phyloP scores from a whole-genome alignment of 2,888 invertebrate species.

The Yponomeuta sedellus region DNA sequence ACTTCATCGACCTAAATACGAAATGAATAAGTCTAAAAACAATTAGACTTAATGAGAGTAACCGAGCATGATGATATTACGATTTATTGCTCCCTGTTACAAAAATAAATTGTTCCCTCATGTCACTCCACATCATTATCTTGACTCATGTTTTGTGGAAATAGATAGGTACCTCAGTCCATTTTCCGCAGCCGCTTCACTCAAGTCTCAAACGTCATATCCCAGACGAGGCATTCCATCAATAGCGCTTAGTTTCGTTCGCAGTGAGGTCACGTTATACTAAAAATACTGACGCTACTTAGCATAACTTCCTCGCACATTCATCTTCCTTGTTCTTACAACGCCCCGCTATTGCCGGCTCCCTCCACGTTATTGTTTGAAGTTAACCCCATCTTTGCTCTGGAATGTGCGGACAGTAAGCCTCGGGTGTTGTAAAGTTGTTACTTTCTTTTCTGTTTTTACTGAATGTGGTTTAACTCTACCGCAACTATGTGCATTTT shows the following conservation, averaged over 20 bases:
- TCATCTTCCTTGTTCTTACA: not conserved
- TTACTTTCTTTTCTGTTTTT: not conserved
- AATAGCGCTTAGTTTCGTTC: not conserved
- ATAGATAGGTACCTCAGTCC: not conserved
- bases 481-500: too few species aligned
- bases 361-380: not conserved
- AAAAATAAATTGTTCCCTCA: constrained; percentile 9
- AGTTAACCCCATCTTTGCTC: not conserved
- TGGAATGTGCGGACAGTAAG: not conserved
- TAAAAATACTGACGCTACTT: not conserved
- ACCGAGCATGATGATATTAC: not conserved
- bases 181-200: not conserved
- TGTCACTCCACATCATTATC: constrained; percentile 12
- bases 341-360: not conserved
- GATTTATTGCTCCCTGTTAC: constrained; percentile 8
- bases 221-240: not conserved
- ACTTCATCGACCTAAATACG: not conserved
- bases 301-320: not conserved
- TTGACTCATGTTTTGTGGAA: not conserved
- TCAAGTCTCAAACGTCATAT: not conserved
- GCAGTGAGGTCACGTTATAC: constrained; percentile 5
- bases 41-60: constrained; percentile 11
- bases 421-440: not conserved
- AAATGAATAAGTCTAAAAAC: constrained; percentile 2
- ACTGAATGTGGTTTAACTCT: too few species aligned